Conservation (phyloP, 2,888 invertebrate species). For the Petrophora chlorosata region DNA sequence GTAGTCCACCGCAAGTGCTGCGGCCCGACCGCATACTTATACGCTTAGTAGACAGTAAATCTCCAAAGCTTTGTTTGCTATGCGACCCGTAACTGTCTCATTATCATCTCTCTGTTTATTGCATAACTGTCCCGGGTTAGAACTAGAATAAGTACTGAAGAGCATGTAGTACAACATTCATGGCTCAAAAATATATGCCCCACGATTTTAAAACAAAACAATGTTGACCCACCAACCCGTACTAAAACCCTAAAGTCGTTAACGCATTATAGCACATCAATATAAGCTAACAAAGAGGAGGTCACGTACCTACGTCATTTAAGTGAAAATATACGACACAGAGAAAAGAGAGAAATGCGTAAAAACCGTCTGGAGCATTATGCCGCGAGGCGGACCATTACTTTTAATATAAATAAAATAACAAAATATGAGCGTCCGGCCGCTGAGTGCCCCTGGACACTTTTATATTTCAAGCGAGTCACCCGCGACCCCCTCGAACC, state of each 20-base stretch:
- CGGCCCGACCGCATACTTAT: constrained; percentile 32
- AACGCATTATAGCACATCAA: constrained; percentile 53
- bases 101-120: constrained; percentile 15
- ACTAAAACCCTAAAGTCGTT: constrained; percentile 43
- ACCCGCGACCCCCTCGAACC: constrained; percentile 39
- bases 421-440: constrained; percentile 84
- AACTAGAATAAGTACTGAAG: too few relatives aligned
- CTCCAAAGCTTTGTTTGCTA: constrained; percentile 24
- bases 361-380: constrained; percentile 79
- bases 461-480: constrained; percentile 75
- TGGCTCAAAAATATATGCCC: constrained; percentile 5
- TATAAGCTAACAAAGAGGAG: constrained; percentile 67
- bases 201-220: constrained; percentile 16
- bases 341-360: constrained; percentile 78
- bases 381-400: constrained; percentile 77
- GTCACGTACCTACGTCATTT: constrained; percentile 79
- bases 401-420: constrained; percentile 84
- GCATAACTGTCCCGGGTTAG: too few relatives aligned
- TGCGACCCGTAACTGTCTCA: constrained; percentile 9
- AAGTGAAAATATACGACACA: constrained; percentile 82
- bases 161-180: background rate
- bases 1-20: constrained; percentile 48
- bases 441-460: constrained; percentile 81
- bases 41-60: constrained; percentile 50
- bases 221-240: constrained; percentile 18